A percentile compares a stretch with the other conserved stretches of the same genome.
Conservation (phyloP, 2,797 vertebrate species). For the Notoglanidium macrostoma region DNA sequence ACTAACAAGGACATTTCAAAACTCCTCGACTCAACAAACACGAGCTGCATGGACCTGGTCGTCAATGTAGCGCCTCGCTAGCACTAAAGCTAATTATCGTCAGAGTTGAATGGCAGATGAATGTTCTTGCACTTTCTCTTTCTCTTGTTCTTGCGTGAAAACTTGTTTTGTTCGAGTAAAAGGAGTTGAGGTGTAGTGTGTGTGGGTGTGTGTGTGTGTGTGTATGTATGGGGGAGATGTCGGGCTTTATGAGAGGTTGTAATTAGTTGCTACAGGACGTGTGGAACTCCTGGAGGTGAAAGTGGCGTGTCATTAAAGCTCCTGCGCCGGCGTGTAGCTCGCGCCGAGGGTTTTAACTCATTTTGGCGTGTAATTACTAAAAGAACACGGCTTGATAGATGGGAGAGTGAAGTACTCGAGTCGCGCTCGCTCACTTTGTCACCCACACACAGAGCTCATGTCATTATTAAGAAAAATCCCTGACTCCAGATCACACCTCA, state of each 20-base stretch:
- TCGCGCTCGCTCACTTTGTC: constrained; percentile 40
- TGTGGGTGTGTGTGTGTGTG: constrained; percentile 10
- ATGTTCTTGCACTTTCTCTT: constrained; percentile 3
- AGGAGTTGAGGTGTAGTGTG: constrained; percentile 56
- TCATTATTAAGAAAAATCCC: constrained; percentile 70
- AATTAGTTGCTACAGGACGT: constrained; percentile 72
- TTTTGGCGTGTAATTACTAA: constrained; percentile 81
- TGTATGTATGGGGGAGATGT: background rate
- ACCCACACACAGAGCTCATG: constrained; percentile 50
- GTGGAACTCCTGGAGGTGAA: constrained; percentile 75
- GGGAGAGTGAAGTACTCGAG: constrained; percentile 57
- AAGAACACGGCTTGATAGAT: constrained; percentile 76
- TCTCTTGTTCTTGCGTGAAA: constrained; percentile 46
- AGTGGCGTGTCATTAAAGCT: constrained; percentile 71
- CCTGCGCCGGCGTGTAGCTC: constrained; percentile 65
- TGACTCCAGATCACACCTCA: constrained; percentile 63
- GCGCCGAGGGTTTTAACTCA: constrained; percentile 74
- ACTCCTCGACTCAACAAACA: background rate
- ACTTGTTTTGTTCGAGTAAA: constrained; percentile 76
- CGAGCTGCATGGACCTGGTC: too few species aligned
- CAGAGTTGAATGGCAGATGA: constrained; percentile 65
- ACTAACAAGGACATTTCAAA: background rate
- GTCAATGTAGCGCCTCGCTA: background rate
- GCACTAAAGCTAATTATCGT: constrained; percentile 72
- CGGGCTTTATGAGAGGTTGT: constrained; percentile 71